Base-by-base conservation (phyloP, 2,888 invertebrate species). In the Acrobasis consociella region DNA sequence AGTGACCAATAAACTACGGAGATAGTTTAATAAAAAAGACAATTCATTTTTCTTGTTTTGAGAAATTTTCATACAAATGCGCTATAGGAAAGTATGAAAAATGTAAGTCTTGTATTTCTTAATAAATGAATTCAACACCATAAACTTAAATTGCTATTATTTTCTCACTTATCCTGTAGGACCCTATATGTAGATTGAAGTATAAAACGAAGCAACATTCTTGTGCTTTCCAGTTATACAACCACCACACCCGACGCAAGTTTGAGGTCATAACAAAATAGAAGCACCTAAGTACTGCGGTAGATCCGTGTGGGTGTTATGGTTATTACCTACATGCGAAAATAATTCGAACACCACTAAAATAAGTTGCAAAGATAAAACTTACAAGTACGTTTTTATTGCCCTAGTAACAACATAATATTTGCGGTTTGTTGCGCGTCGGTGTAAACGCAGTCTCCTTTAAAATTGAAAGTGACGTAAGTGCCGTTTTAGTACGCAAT, bases 391-490 rank as follows among this genome's bases (percentile, higher is more conserved):
- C 56, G 22, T 13, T 16, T 56, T 56, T 56, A 56, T 56, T 56
- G 13, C 46, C 50, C 50, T 16, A 60, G 59, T 60, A 49, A 60
- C 59, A 49, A 59, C 49, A 60, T 38, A 60, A 50, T 60, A 49
- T 70, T 69, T 69, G 70, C 65, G 59, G 64, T 67, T 72, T 72
- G 71, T 76, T 82, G 77, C 81, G 67, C 66, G 64, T 69, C 77
- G 86, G 88, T 90, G 85, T 89, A 74, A 89, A 70, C 66, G 75
- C 72, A 67, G 72, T 73, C 78, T 76, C 81, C 81, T 91, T 91
- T 92, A 91, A 92, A 92, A 92, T 91, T 91, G 91, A 92, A 91
- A 91, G 91, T 92, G 91, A 91, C 91, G 91, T 91, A 87, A 91
- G 89, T 89, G 91, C 86, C 83, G 86, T 90, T 92, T 92, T 92